Conservation (phyloP, 2,797 vertebrate species). For the Lemur catta region DNA sequence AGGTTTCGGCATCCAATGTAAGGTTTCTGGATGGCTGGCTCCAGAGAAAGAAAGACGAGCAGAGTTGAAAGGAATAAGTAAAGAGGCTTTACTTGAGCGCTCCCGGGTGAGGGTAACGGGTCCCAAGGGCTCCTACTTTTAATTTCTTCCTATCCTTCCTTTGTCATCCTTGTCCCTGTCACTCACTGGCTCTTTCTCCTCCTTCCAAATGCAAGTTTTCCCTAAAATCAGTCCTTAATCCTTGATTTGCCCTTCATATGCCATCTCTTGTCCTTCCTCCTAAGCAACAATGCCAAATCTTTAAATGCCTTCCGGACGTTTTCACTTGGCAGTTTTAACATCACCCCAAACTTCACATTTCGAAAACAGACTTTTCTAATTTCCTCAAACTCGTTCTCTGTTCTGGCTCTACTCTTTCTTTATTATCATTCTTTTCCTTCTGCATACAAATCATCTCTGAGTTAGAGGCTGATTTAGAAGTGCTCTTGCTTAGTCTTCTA, state of each 20-base stretch:
- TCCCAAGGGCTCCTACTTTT: not conserved
- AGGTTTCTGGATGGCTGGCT: no score
- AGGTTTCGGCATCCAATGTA: no score
- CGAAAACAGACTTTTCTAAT: not conserved
- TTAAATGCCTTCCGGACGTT: not conserved
- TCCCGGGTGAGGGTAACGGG: no score
- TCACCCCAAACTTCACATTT: not conserved
- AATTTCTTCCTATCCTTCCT: not conserved
- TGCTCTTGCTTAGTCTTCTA: not conserved
- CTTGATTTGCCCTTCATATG: not conserved
- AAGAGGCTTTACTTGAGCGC: no score
- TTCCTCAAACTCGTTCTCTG: not conserved
- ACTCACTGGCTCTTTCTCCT: not conserved
- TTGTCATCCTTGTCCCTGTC: not conserved
- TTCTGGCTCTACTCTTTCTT: not conserved
- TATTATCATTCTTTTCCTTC: not conserved
- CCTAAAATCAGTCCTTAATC: not conserved
- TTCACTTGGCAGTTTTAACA: not conserved
- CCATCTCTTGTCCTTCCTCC: not conserved
- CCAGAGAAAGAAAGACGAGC: no score
- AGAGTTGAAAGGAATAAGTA: no score
- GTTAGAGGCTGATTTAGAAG: not conserved
- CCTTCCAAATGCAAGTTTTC: not conserved
- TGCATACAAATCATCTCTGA: not conserved
- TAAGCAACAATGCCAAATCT: not conserved